Evolutionary conservation across 1,140 invertebrate species (phyloP), one percentile per base, ranked within the genome.

Genomic region (Tetramorium alpestre): DNA sequence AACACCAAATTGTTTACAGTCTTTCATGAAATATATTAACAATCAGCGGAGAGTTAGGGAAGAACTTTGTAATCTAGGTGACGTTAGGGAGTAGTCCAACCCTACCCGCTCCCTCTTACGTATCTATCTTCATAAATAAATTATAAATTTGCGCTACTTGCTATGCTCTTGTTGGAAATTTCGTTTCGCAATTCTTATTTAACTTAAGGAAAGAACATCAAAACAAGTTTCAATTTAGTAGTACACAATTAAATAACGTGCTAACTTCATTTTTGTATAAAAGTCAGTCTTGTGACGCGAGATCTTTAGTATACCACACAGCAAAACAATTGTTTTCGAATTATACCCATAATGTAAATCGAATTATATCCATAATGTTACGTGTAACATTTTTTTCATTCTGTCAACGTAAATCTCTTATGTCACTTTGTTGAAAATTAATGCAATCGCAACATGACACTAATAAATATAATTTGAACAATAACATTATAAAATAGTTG

Each of bases 381-480:
- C 18, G 10, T 41, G 1, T 16, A 60, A 28, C 6, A 60, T 67
- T 38, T 41, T 28, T 51, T 41, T 44, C 4, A 69, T 64, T 25
- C 6, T 10, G 7, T 16, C 13, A 6, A 25, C 8, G 7, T 38
- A 47, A 62, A 18, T 47, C 18, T 65, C 44, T 51, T 8, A 22
- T 28, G 33, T 33, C 33, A 33, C 33, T 13, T 60, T 38, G 25
- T 22, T 49, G 11, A 51, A 49, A 64, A 25, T 44, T 38, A 25
- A 51, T 28, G 3, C 16, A 58, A 58, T 76, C 22, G 8, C 8
- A 73, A 33, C 33, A 18, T 44, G 13, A 58, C 0, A 77, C 44
- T 33, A 28, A 65, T 11, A 78, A 62, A 51, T 80, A 65, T 11
- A 80, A 49, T 78, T 28, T 25, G 11, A 65, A n/a, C n/a, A 41